Evolutionary conservation across 1,140 invertebrate species (phyloP).

Genomic region (Limonius californicus): DNA sequence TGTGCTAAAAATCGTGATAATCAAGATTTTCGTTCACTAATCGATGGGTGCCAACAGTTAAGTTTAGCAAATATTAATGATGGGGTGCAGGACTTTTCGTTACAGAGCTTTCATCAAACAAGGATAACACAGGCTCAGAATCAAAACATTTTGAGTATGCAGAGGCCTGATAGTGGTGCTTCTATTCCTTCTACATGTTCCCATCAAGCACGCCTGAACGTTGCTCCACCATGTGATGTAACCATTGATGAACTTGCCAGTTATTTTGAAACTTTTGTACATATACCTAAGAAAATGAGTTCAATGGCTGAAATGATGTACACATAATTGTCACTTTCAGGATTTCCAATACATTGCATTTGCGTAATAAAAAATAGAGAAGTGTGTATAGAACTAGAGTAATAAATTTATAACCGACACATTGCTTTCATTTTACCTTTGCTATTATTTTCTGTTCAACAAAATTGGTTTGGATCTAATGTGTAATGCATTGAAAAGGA

Average conservation of each 20-base stretch:
- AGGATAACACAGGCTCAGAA: conserved; percentile 17
- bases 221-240: conserved; percentile 66
- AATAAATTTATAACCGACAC: too few species aligned
- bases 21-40: conserved; percentile 41
- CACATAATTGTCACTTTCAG: conserved; percentile 54
- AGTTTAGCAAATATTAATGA: conserved; percentile 36
- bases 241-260: conserved; percentile 88
- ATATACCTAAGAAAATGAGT: conserved; percentile 95
- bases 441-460: too few species aligned
- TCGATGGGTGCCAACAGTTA: conserved; percentile 43
- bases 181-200: conserved; percentile 49
- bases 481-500: too few species aligned
- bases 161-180: conserved; percentile 14
- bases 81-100: conserved; percentile 32
- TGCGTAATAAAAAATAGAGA: too few species aligned
- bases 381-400: too few species aligned
- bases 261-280: conserved; percentile 88
- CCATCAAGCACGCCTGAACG: conserved; percentile 56
- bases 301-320: conserved; percentile 97
- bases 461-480: too few species aligned
- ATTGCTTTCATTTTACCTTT: too few species aligned
- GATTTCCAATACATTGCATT: too few species aligned
- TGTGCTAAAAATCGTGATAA: conserved; percentile 27
- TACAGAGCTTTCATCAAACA: conserved; percentile 34
- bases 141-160: not conserved